Percentiles rank a stretch among this genome's conserved stretches.
Conservation (phyloP, 2,797 vertebrate species). For the Pseudochirops cupreus region DNA sequence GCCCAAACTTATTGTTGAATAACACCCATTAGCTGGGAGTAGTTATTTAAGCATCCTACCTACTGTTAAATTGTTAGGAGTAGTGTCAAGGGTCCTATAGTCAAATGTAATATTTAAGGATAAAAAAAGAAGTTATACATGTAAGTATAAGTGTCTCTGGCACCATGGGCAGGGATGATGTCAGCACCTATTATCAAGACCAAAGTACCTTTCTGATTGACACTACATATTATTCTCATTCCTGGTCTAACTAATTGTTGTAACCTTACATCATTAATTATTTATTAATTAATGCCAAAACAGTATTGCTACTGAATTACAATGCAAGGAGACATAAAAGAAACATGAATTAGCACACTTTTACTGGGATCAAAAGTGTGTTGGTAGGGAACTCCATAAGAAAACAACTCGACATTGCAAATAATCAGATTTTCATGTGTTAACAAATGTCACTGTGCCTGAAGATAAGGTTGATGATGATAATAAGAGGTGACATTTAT, state of each 20-base stretch:
- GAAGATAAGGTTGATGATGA: neutral
- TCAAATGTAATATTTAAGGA: neutral
- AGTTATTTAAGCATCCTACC: conserved; percentile 36
- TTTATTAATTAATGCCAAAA: conserved; percentile 73
- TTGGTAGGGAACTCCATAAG: neutral
- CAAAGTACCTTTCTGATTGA: neutral
- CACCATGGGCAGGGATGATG: conserved; percentile 16
- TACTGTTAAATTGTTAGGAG: conserved; percentile 19
- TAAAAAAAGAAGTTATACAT: neutral
- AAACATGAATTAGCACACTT: neutral
- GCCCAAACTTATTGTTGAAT: conserved; percentile 35
- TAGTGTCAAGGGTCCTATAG: neutral
- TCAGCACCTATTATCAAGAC: neutral
- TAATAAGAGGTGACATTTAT: neutral
- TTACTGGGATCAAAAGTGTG: conserved; percentile 13
- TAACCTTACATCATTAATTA: conserved; percentile 50
- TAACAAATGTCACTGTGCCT: neutral
- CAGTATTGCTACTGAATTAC: neutral
- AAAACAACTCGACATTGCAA: neutral
- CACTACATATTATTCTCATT: conserved; percentile 6
- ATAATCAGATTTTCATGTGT: neutral
- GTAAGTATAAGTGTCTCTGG: conserved; percentile 12
- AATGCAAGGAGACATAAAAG: neutral
- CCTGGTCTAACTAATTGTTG: conserved; percentile 42
- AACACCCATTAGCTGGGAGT: conserved; percentile 20